Evolutionary conservation across 2,113 vertebrate genomes (phyloP).

Genomic region (Caranx melampygus): DNA sequence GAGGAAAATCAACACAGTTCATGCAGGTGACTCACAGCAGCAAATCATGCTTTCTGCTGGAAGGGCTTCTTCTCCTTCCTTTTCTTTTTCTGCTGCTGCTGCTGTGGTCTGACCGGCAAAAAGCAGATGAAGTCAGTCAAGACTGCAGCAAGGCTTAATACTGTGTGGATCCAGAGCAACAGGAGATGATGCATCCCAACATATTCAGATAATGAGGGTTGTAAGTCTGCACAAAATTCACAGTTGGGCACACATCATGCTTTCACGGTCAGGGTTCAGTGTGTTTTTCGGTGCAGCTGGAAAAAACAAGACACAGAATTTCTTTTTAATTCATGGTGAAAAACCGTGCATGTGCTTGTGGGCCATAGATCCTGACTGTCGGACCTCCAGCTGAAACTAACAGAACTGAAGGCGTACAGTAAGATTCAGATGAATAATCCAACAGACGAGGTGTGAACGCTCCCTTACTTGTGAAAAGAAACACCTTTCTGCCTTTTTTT

Average conservation of each 20-base stretch:
- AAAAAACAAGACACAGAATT: constrained; percentile 18
- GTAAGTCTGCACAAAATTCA: background rate
- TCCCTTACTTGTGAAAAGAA: constrained; percentile 1
- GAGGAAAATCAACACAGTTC: constrained; percentile 8
- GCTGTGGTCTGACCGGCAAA: background rate
- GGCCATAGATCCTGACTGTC: background rate
- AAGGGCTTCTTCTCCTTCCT: background rate
- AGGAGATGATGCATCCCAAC: background rate
- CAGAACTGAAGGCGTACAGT: background rate
- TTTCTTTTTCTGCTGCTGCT: background rate
- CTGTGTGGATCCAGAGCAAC: background rate
- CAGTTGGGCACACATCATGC: background rate
- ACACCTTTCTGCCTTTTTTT: background rate
- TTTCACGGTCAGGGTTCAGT: background rate
- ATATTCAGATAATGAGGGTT: background rate
- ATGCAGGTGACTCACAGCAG: constrained; percentile 10
- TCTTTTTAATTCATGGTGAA: constrained; percentile 10
- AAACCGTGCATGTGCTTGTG: background rate
- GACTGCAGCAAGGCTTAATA: background rate
- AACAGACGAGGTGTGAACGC: constrained; percentile 12
- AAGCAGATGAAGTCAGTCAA: constrained; percentile 6
- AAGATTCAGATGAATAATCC: constrained; percentile 31
- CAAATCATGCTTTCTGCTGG: background rate
- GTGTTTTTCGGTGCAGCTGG: background rate
- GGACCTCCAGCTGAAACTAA: constrained; percentile 2